Evolutionary conservation across 2,797 vertebrate genomes (phyloP).

Genomic region (Labroides dimidiatus): DNA sequence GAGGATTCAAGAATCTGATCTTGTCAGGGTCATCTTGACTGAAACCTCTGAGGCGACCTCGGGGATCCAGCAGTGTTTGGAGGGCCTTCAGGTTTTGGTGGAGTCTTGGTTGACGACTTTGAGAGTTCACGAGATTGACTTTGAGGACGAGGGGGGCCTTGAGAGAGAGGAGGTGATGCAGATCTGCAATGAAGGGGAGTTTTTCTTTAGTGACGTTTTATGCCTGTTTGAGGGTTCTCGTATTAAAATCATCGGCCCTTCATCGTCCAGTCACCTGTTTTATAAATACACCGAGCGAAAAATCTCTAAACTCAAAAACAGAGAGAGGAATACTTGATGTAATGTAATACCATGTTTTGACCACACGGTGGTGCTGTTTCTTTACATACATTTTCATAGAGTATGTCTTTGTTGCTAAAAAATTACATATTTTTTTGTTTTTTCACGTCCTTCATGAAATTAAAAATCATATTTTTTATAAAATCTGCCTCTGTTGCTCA

Average conservation of each 20-base stretch:
- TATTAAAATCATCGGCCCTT: constrained; percentile 46
- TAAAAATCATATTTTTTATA: too few species aligned
- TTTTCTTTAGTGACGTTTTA: fast-evolving
- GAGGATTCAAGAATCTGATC: neutral
- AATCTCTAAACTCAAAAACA: neutral
- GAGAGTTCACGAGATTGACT: constrained; percentile 41
- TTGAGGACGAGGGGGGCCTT: fast-evolving
- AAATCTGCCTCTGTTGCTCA: too few species aligned
- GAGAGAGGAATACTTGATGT: too few species aligned
- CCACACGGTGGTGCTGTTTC: constrained; percentile 44
- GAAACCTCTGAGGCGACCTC: neutral
- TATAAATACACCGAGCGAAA: fast-evolving
- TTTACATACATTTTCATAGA: neutral
- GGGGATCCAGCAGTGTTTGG: neutral
- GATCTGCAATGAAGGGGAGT: neutral
- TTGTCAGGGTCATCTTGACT: constrained; percentile 23
- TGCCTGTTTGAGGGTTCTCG: constrained; percentile 23
- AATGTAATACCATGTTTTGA: neutral
- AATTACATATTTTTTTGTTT: too few species aligned
- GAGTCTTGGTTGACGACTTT: fast-evolving
- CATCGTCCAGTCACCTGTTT: neutral
- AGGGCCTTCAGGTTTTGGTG: constrained; percentile 8
- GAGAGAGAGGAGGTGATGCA: constrained; percentile 3
- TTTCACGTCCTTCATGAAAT: too few species aligned
- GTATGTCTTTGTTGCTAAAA: neutral